These are phyloP conservation scores for Hydriomena furcata DNA, from an alignment of 2,888 invertebrate species.

Conservation along the genomic window DNA sequence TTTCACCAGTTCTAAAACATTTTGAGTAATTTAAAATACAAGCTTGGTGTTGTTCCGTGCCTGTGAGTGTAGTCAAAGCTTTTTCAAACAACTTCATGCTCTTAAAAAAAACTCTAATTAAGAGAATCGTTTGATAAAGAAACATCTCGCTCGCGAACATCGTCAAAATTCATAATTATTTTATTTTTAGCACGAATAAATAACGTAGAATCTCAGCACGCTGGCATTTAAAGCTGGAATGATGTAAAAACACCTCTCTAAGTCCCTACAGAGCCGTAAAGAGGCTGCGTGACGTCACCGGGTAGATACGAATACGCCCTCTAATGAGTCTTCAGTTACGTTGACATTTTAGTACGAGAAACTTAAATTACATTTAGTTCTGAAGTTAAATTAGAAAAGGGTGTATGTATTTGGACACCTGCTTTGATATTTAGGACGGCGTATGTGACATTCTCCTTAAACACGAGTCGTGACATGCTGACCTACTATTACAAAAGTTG, in stretches of 20 bases:
- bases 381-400: not conserved
- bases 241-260: constrained; percentile 16
- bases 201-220: constrained; percentile 13
- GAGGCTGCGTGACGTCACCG: constrained; percentile 18
- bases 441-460: too few species aligned
- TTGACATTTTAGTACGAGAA: not conserved
- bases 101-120: not conserved
- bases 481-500: not conserved
- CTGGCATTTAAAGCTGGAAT: constrained; percentile 11
- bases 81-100: too few species aligned
- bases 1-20: too few species aligned
- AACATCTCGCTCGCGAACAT: not conserved
- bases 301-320: constrained; percentile 2
- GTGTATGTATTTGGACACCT: too few species aligned
- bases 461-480: not conserved
- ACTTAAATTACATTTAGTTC: not conserved
- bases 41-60: too few species aligned
- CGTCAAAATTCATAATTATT: constrained; percentile 7
- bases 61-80: too few species aligned
- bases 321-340: constrained; percentile 16
- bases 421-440: too few species aligned
- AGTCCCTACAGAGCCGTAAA: constrained; percentile 10
- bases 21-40: too few species aligned
- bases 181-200: not conserved
- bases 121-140: not conserved